A percentile compares a stretch with the other conserved stretches of the same genome.
These are phyloP conservation scores for Formica selysi DNA, from an alignment of 1,140 invertebrate species.

Conservation along the genomic window DNA sequence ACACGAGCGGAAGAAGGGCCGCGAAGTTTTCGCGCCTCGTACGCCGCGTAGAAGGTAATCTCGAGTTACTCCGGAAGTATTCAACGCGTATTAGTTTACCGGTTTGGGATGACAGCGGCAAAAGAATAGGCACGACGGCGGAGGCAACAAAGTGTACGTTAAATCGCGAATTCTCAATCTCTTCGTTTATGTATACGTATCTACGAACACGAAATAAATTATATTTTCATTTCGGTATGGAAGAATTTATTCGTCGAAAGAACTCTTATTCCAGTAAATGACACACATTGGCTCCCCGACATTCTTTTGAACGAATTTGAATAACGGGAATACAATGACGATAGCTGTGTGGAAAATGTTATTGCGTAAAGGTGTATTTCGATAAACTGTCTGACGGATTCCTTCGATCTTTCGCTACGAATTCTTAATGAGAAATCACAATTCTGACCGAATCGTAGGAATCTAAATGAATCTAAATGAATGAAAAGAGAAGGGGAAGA, in stretches of 20 bases:
- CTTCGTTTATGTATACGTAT: background rate
- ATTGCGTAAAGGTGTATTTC: slow-evolving; percentile 40
- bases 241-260: too few relatives aligned
- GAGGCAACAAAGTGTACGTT: slow-evolving; percentile 20
- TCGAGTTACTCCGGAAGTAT: slow-evolving; percentile 44
- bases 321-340: slow-evolving; percentile 64
- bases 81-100: slow-evolving; percentile 42
- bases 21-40: slow-evolving; percentile 20
- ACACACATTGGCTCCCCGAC: background rate
- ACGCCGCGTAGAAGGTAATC: slow-evolving; percentile 19
- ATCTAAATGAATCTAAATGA: slow-evolving; percentile 18
- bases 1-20: slow-evolving; percentile 24
- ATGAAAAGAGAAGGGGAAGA: too few relatives aligned
- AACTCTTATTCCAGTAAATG: slow-evolving; percentile 19
- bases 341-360: slow-evolving; percentile 30
- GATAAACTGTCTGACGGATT: slow-evolving; percentile 22
- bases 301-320: slow-evolving; percentile 49
- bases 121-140: background rate
- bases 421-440: slow-evolving; percentile 46
- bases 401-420: slow-evolving; percentile 35
- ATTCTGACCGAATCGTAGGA: slow-evolving; percentile 25
- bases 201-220: slow-evolving; percentile 9
- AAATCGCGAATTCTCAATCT: background rate
- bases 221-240: slow-evolving; percentile 5
- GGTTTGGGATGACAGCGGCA: slow-evolving; percentile 24